phyloP scores from a whole-genome alignment of 1,140 invertebrate genomes.

The Calephelis nemesis region DNA sequence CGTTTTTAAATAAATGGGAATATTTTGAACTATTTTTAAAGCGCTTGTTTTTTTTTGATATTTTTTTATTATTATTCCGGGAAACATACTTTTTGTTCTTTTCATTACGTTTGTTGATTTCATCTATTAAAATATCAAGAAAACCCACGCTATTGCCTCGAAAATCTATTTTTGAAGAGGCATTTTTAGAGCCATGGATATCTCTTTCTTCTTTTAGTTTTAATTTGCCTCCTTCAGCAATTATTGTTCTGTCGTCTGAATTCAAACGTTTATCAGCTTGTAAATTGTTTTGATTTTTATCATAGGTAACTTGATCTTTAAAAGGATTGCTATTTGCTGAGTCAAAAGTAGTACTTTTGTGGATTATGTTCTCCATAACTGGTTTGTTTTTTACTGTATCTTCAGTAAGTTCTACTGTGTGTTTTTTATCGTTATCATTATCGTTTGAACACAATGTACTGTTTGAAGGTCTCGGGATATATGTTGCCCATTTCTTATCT shows the following conservation, averaged over 20 bases:
- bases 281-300: too few species aligned
- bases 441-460: background rate
- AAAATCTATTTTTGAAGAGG: background rate
- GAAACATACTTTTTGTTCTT: constrained; percentile 23
- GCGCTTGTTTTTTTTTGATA: constrained; percentile 21
- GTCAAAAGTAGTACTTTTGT: too few species aligned
- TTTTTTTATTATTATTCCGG: constrained; percentile 18
- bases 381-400: background rate
- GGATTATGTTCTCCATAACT: too few species aligned
- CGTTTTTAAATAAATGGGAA: constrained; percentile 39
- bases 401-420: background rate
- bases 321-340: too few species aligned
- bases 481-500: background rate
- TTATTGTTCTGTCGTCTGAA: too few species aligned
- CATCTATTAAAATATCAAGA: background rate
- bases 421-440: background rate
- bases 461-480: constrained; percentile 1
- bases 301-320: too few species aligned
- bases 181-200: too few species aligned
- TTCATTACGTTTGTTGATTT: background rate
- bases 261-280: too few species aligned
- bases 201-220: too few species aligned
- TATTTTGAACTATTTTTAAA: constrained; percentile 35
- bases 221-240: too few species aligned
- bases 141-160: background rate